A percentile compares a stretch with the other conserved stretches of the same genome.
Evolutionary conservation across 1,140 invertebrate genomes (phyloP).

Genomic region (Bombus waltoni): DNA sequence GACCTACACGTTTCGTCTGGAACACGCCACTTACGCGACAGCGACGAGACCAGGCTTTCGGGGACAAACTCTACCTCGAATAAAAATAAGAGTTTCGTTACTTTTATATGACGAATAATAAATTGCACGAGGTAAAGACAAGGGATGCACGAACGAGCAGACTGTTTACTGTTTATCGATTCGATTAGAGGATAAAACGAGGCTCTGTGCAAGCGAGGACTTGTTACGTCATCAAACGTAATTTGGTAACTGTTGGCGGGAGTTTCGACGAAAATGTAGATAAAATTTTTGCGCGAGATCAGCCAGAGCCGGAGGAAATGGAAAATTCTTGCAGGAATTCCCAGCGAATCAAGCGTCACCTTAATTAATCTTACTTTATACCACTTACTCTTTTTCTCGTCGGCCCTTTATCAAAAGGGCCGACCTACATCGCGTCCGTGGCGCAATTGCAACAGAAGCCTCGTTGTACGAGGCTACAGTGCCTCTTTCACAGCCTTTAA

Average conservation of each 20-base stretch:
- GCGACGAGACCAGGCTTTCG: neutral
- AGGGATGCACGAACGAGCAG: too few relatives aligned
- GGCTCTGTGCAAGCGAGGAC: neutral
- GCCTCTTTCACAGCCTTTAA: constrained; percentile 48
- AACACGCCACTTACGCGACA: neutral
- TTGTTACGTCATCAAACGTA: neutral
- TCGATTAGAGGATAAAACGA: neutral
- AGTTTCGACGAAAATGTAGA: neutral
- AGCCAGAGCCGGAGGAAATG: too few relatives aligned
- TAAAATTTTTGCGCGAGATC: neutral
- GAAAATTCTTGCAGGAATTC: constrained; percentile 47
- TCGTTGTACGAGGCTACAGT: constrained; percentile 28
- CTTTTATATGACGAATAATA: too few relatives aligned
- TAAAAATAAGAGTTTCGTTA: too few relatives aligned
- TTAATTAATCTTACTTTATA: constrained; percentile 69
- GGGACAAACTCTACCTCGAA: too few relatives aligned
- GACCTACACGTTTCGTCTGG: neutral
- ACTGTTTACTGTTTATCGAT: too few relatives aligned
- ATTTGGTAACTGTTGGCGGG: neutral
- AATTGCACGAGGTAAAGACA: too few relatives aligned
- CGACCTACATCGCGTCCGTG: constrained; percentile 39
- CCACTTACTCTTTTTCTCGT: constrained; percentile 22
- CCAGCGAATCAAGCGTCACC: constrained; percentile 65
- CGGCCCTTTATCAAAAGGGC: constrained; percentile 25
- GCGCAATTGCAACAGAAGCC: constrained; percentile 42